phyloP scores from a whole-genome alignment of 2,113 vertebrate species.

The Oostethus manadensis region DNA sequence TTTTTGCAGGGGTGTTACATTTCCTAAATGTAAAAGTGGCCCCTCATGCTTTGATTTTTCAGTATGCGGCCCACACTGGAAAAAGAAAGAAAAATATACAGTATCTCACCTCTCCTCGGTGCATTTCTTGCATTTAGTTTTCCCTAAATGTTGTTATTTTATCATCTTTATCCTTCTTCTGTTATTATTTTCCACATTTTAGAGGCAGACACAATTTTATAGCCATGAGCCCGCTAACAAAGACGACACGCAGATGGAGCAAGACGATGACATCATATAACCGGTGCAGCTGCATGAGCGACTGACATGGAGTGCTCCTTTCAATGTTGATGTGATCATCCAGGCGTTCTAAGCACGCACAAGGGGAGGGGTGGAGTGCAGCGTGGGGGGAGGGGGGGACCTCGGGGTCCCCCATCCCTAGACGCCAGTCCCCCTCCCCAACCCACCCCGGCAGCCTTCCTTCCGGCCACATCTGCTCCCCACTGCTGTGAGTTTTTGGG shows the following conservation, averaged over 20 bases:
- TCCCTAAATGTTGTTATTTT: not conserved
- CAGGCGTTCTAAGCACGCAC: constrained; percentile 44
- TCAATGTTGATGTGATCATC: constrained; percentile 64
- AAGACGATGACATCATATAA: not conserved
- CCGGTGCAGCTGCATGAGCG: constrained; percentile 56
- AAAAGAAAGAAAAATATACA: not conserved
- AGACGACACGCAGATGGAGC: not conserved
- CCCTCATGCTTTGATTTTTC: too few species aligned
- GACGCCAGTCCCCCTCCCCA: constrained; percentile 29
- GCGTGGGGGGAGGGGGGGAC: too few species aligned
- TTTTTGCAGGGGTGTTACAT: too few species aligned
- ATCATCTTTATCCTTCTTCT: not conserved
- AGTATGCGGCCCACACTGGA: not conserved
- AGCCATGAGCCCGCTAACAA: too few species aligned
- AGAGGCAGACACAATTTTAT: too few species aligned
- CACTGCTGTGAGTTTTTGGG: constrained; percentile 46
- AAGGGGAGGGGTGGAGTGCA: constrained; percentile 15
- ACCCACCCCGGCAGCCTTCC: constrained; percentile 29
- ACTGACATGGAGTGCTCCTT: constrained; percentile 44
- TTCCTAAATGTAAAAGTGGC: not conserved
- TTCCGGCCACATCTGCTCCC: constrained; percentile 60
- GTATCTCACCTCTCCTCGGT: too few species aligned
- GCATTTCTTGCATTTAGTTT: not conserved
- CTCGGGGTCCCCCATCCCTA: not conserved
- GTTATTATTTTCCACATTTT: not conserved